These are phyloP conservation scores for Phoenicopterus ruber DNA, from an alignment of 2,113 vertebrate species.

Conservation along the genomic window DNA sequence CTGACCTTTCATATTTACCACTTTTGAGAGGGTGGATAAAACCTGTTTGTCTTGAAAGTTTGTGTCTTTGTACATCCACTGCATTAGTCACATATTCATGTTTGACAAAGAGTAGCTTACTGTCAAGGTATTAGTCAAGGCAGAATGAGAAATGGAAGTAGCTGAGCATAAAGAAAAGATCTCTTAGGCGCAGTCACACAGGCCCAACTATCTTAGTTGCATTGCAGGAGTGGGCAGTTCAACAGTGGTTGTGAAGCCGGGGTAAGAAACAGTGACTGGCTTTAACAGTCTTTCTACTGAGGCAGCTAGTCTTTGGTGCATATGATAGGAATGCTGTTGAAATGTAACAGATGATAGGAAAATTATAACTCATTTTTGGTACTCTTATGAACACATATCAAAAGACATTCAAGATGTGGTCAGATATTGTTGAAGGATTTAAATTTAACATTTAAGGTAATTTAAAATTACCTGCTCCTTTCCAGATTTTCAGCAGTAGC, in stretches of 20 bases:
- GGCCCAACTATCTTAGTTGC: background rate
- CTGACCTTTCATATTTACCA: background rate
- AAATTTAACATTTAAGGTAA: too few relatives aligned
- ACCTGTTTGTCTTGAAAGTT: background rate
- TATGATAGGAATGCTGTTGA: background rate
- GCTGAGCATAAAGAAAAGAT: background rate
- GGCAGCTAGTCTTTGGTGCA: background rate
- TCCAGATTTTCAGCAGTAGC: background rate
- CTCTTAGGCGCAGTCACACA: background rate
- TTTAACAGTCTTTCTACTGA: background rate
- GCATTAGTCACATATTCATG: background rate
- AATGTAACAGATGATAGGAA: background rate
- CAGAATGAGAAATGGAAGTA: background rate
- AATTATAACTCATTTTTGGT: background rate
- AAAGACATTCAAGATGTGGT: background rate
- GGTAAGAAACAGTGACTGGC: background rate
- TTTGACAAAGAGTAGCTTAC: background rate
- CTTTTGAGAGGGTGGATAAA: background rate
- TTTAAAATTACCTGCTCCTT: background rate
- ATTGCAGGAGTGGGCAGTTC: background rate
- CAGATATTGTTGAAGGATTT: background rate
- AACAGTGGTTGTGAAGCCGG: background rate
- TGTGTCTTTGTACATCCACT: background rate
- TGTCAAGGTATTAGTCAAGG: background rate
- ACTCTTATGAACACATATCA: background rate